A percentile compares a stretch with the other conserved stretches of the same genome.
phyloP scores from a whole-genome alignment of 1,140 invertebrate species.

The Drosophila cardini region DNA sequence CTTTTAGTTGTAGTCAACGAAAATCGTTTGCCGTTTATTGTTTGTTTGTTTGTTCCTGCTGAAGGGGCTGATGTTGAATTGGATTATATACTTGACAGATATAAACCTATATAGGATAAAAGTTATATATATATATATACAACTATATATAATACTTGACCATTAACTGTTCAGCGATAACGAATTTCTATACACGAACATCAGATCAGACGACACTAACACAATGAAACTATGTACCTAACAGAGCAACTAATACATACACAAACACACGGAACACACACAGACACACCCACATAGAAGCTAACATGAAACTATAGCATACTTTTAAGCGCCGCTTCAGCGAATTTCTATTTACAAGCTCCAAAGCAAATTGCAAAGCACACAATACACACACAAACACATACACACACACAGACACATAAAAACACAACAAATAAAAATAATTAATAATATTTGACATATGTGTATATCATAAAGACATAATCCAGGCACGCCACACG shows the following conservation, averaged over 20 bases:
- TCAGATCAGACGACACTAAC: conserved; percentile 55
- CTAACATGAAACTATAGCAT: conserved; percentile 48
- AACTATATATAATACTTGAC: conserved; percentile 26
- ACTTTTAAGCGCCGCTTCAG: conserved; percentile 56
- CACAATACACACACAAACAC: conserved; percentile 19
- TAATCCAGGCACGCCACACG: conserved; percentile 64
- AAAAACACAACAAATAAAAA: conserved; percentile 25
- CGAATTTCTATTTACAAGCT: conserved; percentile 77
- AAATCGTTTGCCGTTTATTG: conserved; percentile 63
- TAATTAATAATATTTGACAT: conserved; percentile 24
- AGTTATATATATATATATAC: conserved; percentile 16
- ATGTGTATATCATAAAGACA: conserved; percentile 74
- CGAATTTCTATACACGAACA: conserved; percentile 58
- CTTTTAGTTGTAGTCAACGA: conserved; percentile 70
- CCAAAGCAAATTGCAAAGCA: conserved; percentile 14
- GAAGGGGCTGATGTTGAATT: conserved; percentile 25
- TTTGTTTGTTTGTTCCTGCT: conserved; percentile 64
- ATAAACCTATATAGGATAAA: conserved; percentile 18
- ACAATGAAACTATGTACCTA: conserved; percentile 82
- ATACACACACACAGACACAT: conserved; percentile 21
- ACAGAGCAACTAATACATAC: conserved; percentile 74
- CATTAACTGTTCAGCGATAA: conserved; percentile 33
- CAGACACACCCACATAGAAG: conserved; percentile 51
- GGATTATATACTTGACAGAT: conserved; percentile 27
- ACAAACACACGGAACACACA: conserved; percentile 39